phyloP scores from a whole-genome alignment of 2,888 invertebrate genomes.

The Theretra japonica region DNA sequence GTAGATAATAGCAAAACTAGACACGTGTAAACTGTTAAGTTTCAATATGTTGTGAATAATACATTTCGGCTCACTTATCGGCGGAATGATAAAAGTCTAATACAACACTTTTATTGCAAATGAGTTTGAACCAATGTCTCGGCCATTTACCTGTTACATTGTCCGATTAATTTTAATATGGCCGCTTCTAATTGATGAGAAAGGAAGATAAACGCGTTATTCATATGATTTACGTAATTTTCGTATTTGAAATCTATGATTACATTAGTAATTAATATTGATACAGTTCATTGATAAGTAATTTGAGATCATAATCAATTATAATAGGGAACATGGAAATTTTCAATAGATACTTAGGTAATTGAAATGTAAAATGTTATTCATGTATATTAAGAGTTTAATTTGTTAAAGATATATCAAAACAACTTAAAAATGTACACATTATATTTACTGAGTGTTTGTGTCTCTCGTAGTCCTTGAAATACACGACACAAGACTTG shows the following conservation, averaged over 20 bases:
- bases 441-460: too few relatives aligned
- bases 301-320: background rate
- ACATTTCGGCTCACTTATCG: too few relatives aligned
- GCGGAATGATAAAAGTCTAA: background rate
- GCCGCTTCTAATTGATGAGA: constrained; percentile 3
- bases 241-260: background rate
- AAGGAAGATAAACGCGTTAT: background rate
- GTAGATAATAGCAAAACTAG: too few relatives aligned
- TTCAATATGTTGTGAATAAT: too few relatives aligned
- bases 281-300: background rate
- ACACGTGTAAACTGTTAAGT: too few relatives aligned
- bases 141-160: background rate
- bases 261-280: background rate
- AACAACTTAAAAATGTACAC: too few relatives aligned
- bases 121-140: background rate
- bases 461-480: too few relatives aligned
- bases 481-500: too few relatives aligned
- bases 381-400: too few relatives aligned
- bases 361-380: background rate
- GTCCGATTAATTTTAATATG: background rate
- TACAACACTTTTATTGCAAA: background rate
- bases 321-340: background rate
- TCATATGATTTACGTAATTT: background rate
- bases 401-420: too few relatives aligned
- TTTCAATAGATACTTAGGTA: background rate